Evolutionary conservation across 2,797 vertebrate genomes (phyloP).

Genomic region (Pitangus sulphuratus): DNA sequence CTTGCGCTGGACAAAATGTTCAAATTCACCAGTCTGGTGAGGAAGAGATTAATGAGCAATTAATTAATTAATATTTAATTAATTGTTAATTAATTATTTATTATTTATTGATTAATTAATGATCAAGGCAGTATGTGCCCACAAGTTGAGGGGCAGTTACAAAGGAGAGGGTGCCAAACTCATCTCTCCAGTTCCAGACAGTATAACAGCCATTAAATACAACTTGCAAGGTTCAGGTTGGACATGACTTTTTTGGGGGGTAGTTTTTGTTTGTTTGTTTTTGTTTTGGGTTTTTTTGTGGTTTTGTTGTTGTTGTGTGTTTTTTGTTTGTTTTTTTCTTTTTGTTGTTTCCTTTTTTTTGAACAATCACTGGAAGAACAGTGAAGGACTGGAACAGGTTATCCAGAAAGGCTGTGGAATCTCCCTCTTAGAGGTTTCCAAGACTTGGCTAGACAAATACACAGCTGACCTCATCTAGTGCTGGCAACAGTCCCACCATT

Average conservation of each 20-base stretch:
- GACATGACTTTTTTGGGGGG: fast-evolving
- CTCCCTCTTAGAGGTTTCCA: neutral
- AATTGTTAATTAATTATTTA: no score
- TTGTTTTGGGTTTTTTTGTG: neutral
- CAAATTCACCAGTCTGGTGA: neutral
- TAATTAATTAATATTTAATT: no score
- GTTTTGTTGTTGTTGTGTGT: no score
- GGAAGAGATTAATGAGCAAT: neutral
- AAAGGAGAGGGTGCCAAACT: neutral
- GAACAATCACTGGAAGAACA: neutral
- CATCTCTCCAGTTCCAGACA: neutral
- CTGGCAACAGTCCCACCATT: neutral
- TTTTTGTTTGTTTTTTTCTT: neutral
- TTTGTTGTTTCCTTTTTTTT: no score
- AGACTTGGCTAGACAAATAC: neutral
- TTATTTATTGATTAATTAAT: neutral
- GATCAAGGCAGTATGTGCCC: neutral
- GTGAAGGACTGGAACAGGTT: neutral
- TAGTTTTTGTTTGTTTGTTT: neutral
- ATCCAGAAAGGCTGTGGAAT: neutral
- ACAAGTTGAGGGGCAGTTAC: neutral
- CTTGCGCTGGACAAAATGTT: neutral
- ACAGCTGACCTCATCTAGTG: neutral
- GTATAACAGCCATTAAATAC: neutral
- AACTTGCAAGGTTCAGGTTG: neutral